A percentile compares a stretch with the other conserved stretches of the same genome.
Evolutionary conservation across 2,888 invertebrate genomes (phyloP).

Genomic region (Eupithecia tripunctaria): DNA sequence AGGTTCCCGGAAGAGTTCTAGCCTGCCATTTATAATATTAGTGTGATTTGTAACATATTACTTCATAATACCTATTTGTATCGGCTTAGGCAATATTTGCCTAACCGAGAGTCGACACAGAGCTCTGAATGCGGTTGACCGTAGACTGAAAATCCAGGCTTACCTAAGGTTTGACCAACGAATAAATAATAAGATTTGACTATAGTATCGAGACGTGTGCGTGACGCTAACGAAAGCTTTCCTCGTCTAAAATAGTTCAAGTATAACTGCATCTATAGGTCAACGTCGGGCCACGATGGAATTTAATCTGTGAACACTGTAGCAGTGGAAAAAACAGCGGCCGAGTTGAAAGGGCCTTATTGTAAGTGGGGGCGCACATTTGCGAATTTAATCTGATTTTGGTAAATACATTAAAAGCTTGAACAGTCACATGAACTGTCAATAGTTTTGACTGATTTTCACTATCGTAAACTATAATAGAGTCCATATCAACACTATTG

Average conservation of each 20-base stretch:
- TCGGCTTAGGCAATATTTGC: background rate
- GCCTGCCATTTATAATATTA: no score
- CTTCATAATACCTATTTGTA: no score
- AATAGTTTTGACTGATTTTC: no score
- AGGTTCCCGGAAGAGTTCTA: no score
- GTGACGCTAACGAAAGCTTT: background rate
- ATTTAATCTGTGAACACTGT: slow-evolving; percentile 50
- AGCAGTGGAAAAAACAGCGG: slow-evolving; percentile 32
- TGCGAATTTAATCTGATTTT: background rate
- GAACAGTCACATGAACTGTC: no score
- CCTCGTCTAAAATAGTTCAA: background rate
- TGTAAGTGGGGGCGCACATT: slow-evolving; percentile 17
- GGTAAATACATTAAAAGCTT: background rate
- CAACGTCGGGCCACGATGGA: slow-evolving; percentile 47
- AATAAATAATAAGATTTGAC: no score
- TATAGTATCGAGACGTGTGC: background rate
- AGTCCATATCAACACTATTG: no score
- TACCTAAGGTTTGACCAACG: no score
- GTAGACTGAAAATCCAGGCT: no score
- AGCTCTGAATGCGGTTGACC: background rate
- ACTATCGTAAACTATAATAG: no score
- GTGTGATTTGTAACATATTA: no score
- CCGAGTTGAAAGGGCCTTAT: slow-evolving; percentile 23
- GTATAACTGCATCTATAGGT: background rate
- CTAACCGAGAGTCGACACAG: no score